Base-by-base conservation (phyloP, 2,797 vertebrate species). In the Valencia hispanica region DNA sequence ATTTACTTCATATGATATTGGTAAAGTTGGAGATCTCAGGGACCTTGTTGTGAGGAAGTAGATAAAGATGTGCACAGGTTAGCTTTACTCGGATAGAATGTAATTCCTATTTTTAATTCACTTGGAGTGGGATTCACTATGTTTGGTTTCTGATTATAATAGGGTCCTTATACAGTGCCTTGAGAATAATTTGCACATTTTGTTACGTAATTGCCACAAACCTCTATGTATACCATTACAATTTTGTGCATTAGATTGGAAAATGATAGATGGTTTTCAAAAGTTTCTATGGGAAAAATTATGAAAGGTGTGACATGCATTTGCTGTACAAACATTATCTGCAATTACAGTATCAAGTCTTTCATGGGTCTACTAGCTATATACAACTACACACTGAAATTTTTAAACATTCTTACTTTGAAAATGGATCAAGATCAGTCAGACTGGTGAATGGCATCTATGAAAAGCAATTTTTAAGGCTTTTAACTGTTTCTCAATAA, bases 1-100 rank as follows among this genome's bases (percentile, higher is more conserved):
- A 86, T 84, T 77, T 59, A 53, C 75, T 73, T 89, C 78, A 47
- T 88, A 87, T 86, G 88, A 91, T 83, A 74, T 75, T 47, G 76
- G 71, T 30, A 50, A 72, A 78, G 73, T 73, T 55, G n/a, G 66
- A 81, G 45, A 82, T 71, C 73, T 84, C 61, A 51, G 69, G 72
- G 75, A 78, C 70, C 18, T 48, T 50, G 22, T 27, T 50, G 20
- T 57, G 45, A 71, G 65, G n/a, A 59, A 79, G 72, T 70, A 25
- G 65, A 63, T 70, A 9, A 74, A 65, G 69, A 72, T 50, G 63
- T 50, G 36, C 14, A 30, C 63, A 47, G 43, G 59, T n/a, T 36
- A 71, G 17, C 6, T 45, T 68, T 5, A 50, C 36, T 41, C 50
- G 32, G 2, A 70, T 17, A 61, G 55, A 61, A 32, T 47, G 15